These are phyloP conservation scores for Rachycentron canadum DNA, from an alignment of 2,797 vertebrate genomes.

Conservation along the genomic window DNA sequence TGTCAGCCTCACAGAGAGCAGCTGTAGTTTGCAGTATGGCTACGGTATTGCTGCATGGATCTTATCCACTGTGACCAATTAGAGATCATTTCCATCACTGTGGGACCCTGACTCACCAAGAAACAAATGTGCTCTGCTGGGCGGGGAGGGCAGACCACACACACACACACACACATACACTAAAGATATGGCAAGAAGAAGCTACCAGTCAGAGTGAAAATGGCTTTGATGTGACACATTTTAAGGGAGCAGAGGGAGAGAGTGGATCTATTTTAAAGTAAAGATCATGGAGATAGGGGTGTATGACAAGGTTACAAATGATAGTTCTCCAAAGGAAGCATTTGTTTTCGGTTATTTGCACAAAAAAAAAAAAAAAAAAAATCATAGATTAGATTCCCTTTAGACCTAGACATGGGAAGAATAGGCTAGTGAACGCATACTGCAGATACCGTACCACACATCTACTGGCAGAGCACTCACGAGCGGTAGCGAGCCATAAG, in stretches of 20 bases:
- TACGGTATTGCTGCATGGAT: constrained; percentile 34
- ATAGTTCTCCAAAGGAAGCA: neutral
- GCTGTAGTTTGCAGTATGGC: constrained; percentile 47
- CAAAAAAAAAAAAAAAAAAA: no score
- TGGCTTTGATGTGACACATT: constrained; percentile 64
- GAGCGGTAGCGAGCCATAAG: constrained; percentile 36
- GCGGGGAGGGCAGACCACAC: constrained; percentile 25
- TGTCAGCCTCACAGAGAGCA: constrained; percentile 63
- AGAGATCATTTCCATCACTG: constrained; percentile 63
- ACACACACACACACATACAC: constrained; percentile 19
- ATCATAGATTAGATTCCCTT: constrained; percentile 9
- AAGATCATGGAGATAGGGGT: constrained; percentile 3
- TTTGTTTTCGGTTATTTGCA: constrained; percentile 47
- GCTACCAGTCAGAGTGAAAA: constrained; percentile 64
- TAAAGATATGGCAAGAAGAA: constrained; percentile 20
- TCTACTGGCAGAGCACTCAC: constrained; percentile 35
- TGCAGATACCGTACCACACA: constrained; percentile 6
- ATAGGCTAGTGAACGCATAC: neutral
- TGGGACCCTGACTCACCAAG: constrained; percentile 61
- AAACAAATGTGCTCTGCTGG: constrained; percentile 55
- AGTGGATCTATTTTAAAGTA: constrained; percentile 43
- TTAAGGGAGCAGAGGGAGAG: constrained; percentile 21
- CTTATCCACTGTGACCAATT: constrained; percentile 74
- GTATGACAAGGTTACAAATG: constrained; percentile 32
- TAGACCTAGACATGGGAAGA: neutral